Evolutionary conservation across 2,888 invertebrate genomes (phyloP).

Genomic region (Amaurobius ferox): DNA sequence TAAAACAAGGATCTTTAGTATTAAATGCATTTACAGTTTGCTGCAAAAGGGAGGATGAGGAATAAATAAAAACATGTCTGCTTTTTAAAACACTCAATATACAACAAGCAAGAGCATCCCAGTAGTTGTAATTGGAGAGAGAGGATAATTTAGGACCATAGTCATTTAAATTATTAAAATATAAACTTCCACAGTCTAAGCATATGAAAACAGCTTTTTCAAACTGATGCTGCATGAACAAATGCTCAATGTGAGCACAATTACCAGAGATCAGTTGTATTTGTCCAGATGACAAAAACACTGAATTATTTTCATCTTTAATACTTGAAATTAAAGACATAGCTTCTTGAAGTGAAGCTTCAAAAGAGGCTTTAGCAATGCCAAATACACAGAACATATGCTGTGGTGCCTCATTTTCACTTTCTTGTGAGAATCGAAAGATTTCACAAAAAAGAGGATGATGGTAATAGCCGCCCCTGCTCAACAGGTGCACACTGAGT

Average conservation of each 20-base stretch:
- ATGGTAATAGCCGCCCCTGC: slow-evolving; percentile 67
- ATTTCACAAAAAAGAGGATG: slow-evolving; percentile 66
- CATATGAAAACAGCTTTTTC: slow-evolving; percentile 23
- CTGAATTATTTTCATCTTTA: slow-evolving; percentile 1
- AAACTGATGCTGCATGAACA: not conserved
- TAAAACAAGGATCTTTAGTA: not conserved
- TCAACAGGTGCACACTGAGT: slow-evolving; percentile 55
- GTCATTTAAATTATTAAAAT: not conserved
- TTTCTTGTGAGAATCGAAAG: slow-evolving; percentile 45
- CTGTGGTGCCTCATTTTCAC: slow-evolving; percentile 12
- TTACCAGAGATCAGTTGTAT: slow-evolving; percentile 9
- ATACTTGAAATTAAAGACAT: slow-evolving; percentile 26
- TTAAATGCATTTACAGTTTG: not conserved
- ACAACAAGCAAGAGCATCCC: slow-evolving; percentile 27
- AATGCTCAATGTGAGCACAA: slow-evolving; percentile 33
- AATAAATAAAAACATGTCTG: not conserved
- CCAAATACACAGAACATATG: slow-evolving; percentile 39
- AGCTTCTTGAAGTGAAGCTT: slow-evolving; percentile 24
- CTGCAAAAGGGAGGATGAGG: not conserved
- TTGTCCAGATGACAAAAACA: slow-evolving; percentile 3
- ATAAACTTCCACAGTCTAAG: slow-evolving; percentile 31
- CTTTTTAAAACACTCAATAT: slow-evolving; percentile 11
- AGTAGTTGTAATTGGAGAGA: not conserved
- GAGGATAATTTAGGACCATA: not conserved
- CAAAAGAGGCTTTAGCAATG: slow-evolving; percentile 4